Conservation (phyloP, 2,888 invertebrate genomes). For the Pemphredon lugubris region DNA sequence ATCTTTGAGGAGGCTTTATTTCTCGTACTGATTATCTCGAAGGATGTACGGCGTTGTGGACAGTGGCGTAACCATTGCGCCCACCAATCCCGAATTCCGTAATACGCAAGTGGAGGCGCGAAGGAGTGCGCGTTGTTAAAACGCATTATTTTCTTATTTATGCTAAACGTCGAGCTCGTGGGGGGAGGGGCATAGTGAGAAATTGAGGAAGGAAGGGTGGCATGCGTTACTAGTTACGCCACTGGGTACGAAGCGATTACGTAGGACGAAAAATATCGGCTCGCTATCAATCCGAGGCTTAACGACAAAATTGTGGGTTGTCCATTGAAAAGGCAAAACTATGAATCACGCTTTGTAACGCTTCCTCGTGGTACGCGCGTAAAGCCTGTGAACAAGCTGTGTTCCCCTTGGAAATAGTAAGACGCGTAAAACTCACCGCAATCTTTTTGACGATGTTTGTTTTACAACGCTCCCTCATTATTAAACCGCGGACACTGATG, state of each 20-base stretch:
- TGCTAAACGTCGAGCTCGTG: too few relatives aligned
- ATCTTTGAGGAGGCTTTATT: constrained; percentile 7
- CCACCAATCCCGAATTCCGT: too few relatives aligned
- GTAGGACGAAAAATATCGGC: neutral
- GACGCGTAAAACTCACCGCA: constrained; percentile 17
- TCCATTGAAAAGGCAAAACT: neutral
- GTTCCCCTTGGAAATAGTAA: neutral
- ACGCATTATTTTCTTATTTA: too few relatives aligned
- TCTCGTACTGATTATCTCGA: neutral
- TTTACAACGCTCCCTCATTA: constrained; percentile 44
- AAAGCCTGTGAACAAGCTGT: too few relatives aligned
- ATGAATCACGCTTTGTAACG: constrained; percentile 29
- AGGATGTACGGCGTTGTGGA: neutral
- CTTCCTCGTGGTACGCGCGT: neutral
- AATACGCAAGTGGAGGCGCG: too few relatives aligned
- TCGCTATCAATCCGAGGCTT: constrained; percentile 3
- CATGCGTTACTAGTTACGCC: too few relatives aligned
- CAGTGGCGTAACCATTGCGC: too few relatives aligned
- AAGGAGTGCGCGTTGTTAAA: too few relatives aligned
- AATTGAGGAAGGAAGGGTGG: too few relatives aligned
- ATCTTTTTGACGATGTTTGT: constrained; percentile 37
- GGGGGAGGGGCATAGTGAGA: too few relatives aligned
- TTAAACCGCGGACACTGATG: constrained; percentile 25
- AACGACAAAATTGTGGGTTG: constrained; percentile 16
- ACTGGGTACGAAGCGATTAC: too few relatives aligned